Evolutionary conservation across 2,797 vertebrate genomes (phyloP), one percentile per base, ranked within the genome.

Genomic region (Cebuella pygmaea): DNA sequence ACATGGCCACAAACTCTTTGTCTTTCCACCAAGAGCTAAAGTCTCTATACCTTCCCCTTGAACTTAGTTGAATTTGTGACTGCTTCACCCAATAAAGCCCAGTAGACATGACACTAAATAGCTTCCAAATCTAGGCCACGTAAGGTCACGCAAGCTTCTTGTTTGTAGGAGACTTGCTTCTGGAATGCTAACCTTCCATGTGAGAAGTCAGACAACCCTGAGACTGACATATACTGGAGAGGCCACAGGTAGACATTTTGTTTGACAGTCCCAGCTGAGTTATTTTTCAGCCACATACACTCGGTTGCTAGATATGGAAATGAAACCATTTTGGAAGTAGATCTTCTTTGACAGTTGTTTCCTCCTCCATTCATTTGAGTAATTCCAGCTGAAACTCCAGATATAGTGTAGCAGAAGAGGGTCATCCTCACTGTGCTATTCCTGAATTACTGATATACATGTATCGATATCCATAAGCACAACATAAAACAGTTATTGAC

Each of bases 321-420:
- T 30, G 7, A 79, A 15, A n/a, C 15, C 4, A 10, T 59, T 33
- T 89, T 92, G 6, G 9, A 74, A 59, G 50, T 74, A 36, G 11
- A 48, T 80, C 5, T 30, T 80, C n/a, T 14, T 33, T 33, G n/a
- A 8, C 27, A 52, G 6, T 17, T n/a, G 24, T 81, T 72, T 75
- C 55, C 57, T 41, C 2, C 5, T 81, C 8, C 24, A 70, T 11
- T 11, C 11, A n/a, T 41, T 76, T 70, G 87, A 48, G 26, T 96
- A n/a, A 72, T 88, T 5, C 27, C 14, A 10, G 11, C 15, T 17
- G 8, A 57, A 22, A 11, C 22, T 36, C 7, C 10, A 90, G 55
- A 39, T n/a, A 26, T 11, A 9, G 1, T 2, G 3, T 6, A 52
- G 17, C 11, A 55, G 2, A 64, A 5, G 2, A 79, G 30, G 4